Base-by-base conservation (phyloP, 2,113 vertebrate genomes). In the Enhydra lutris region DNA sequence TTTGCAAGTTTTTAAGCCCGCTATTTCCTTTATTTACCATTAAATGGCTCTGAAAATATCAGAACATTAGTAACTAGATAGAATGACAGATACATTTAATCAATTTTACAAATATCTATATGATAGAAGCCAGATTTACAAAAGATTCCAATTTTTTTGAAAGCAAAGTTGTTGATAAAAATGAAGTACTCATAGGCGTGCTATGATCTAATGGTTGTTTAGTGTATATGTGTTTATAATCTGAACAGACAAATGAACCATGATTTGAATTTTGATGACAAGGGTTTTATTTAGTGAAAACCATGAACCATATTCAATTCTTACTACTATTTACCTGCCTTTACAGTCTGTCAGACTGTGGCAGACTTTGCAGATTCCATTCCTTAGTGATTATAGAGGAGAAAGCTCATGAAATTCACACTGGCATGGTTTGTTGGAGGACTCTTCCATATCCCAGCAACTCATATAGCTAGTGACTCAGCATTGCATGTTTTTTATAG, bases 181-280 rank as follows among this genome's bases (percentile, higher is more conserved):
- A 95, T 67, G 34, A 84, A 85, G 78, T 63, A 89, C 10, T 85
- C 57, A 29, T 15, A n/a, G 24, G 2, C 29, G 83, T 95, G 31
- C 29, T 78, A 52, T 52, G n/a, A 20, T 50, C 29, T 86, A 39
- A 50, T 67, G 1, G 31, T 78, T 69, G 91, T 71, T 95, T 92
- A 90, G 36, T 71, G 36, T 14, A 0, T 29, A 12, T 45, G 2
- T 88, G 21, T 79, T 94, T 79, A 59, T 80, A 47, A 84, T 79
- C 23, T 89, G 34, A 86, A 97, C 71, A n/a, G 23, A 42, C 73
- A 94, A 94, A 71, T 87, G 71, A 95, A 73, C 29, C 61, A 24
- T 31, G 18, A 67, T 67, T 96, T 88, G 61, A 65, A 82, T 80
- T 65, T 94, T 96, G 29, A 79, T 24, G 23, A 13, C 45, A 79